Evolutionary conservation across 2,888 invertebrate genomes (phyloP).

Genomic region (Coecobrya sp.): DNA sequence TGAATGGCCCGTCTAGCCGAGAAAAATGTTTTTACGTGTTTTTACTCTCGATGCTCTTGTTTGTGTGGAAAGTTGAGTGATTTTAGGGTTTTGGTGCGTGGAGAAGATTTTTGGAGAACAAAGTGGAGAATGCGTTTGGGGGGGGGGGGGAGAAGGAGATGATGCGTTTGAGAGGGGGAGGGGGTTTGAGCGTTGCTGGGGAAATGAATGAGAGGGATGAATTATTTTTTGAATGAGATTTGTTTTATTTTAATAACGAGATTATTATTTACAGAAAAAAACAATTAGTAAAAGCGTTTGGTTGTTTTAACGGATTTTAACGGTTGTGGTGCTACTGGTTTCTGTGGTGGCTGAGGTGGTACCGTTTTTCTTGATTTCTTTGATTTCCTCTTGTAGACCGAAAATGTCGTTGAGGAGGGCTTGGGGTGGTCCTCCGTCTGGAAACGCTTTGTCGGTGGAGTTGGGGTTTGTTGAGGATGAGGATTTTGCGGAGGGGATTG

Average conservation of each 20-base stretch:
- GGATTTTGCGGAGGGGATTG: too few relatives aligned
- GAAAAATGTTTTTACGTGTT: background rate
- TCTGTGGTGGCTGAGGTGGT: background rate
- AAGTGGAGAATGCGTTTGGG: too few relatives aligned
- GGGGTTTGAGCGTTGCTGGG: too few relatives aligned
- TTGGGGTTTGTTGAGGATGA: conserved; percentile 19
- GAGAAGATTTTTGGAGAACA: background rate
- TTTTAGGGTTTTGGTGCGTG: background rate
- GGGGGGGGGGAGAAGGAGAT: too few relatives aligned
- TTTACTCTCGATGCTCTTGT: too few relatives aligned
- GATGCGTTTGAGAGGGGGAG: too few relatives aligned
- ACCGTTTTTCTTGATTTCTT: conserved; percentile 3
- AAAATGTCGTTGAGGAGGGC: conserved; percentile 59
- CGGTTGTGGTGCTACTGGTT: too few relatives aligned
- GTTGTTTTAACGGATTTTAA: too few relatives aligned
- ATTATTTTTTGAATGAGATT: background rate
- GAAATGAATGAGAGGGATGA: too few relatives aligned
- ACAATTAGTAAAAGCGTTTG: background rate
- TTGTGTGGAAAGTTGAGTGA: too few relatives aligned
- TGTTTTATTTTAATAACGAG: background rate
- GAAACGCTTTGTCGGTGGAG: background rate
- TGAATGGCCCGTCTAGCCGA: conserved; percentile 57
- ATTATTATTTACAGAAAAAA: background rate
- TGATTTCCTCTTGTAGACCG: conserved; percentile 54
- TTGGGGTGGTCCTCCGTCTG: background rate